phyloP scores from a whole-genome alignment of 2,797 vertebrate species.

The Spheniscus humboldti region DNA sequence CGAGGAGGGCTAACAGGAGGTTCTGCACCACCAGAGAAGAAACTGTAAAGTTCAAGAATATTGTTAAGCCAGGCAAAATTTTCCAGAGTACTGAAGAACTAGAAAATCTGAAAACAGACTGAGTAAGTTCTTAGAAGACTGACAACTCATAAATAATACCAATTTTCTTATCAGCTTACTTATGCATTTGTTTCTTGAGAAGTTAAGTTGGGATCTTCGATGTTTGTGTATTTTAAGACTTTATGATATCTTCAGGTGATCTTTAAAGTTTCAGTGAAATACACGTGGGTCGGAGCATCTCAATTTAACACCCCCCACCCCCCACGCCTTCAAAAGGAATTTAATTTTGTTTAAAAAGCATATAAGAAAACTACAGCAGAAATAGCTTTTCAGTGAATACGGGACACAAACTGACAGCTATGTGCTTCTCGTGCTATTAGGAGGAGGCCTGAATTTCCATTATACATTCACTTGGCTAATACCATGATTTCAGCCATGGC shows the following conservation, averaged over 20 bases:
- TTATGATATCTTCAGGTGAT: neutral
- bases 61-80: neutral
- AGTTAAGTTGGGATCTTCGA: neutral
- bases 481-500: neutral
- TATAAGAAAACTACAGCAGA: neutral
- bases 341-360: neutral
- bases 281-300: rapidly evolving
- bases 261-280: neutral
- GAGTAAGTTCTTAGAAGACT: neutral
- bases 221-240: neutral
- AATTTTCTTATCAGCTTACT: neutral
- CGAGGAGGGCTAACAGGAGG: neutral
- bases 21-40: neutral
- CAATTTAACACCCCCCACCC: neutral
- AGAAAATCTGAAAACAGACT: neutral
- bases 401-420: neutral
- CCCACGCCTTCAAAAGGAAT: rapidly evolving
- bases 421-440: neutral
- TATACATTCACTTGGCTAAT: neutral
- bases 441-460: neutral
- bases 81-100: neutral
- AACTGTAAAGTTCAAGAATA: neutral
- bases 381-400: neutral
- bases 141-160: neutral
- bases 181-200: neutral